Percentiles rank a stretch among this genome's conserved stretches.
These are phyloP conservation scores for Petromus typicus DNA, from an alignment of 2,113 vertebrate species.

Conservation along the genomic window DNA sequence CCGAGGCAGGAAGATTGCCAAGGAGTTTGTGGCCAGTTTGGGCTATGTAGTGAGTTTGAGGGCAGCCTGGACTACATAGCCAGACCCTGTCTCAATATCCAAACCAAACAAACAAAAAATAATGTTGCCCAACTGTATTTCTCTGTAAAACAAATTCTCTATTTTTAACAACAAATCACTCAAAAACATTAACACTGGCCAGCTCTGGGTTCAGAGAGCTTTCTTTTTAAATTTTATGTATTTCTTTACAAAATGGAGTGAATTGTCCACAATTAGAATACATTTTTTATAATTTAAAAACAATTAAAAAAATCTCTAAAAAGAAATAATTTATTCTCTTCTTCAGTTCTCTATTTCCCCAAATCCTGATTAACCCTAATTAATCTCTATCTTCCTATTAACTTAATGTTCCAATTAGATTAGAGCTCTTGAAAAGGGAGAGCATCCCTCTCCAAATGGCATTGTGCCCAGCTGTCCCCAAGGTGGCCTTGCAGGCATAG, in stretches of 20 bases:
- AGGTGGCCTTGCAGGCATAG: not conserved
- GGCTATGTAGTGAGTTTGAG: not conserved
- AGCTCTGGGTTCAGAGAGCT: not conserved
- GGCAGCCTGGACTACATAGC: not conserved
- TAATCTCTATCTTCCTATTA: slow-evolving; percentile 70
- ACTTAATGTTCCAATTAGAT: slow-evolving; percentile 56
- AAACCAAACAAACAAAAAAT: not conserved
- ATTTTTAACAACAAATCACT: slow-evolving; percentile 56
- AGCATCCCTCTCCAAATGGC: slow-evolving; percentile 29
- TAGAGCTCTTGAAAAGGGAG: slow-evolving; percentile 48
- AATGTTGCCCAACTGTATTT: not conserved
- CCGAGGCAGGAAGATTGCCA: not conserved
- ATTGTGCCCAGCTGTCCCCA: slow-evolving; percentile 35
- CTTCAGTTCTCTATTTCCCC: slow-evolving; percentile 30
- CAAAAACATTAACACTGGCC: not conserved
- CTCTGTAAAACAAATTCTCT: slow-evolving; percentile 39
- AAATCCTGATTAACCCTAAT: slow-evolving; percentile 75
- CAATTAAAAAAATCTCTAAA: slow-evolving; percentile 45
- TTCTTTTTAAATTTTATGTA: slow-evolving; percentile 36
- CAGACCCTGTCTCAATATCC: not conserved
- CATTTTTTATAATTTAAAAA: slow-evolving; percentile 48
- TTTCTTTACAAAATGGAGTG: slow-evolving; percentile 39
- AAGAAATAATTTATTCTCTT: slow-evolving; percentile 61
- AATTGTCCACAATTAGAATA: slow-evolving; percentile 26
- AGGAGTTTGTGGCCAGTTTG: not conserved